A percentile compares a stretch with the other conserved stretches of the same genome.
Evolutionary conservation across 1,140 invertebrate genomes (phyloP).

Genomic region (Achatina immaculata): DNA sequence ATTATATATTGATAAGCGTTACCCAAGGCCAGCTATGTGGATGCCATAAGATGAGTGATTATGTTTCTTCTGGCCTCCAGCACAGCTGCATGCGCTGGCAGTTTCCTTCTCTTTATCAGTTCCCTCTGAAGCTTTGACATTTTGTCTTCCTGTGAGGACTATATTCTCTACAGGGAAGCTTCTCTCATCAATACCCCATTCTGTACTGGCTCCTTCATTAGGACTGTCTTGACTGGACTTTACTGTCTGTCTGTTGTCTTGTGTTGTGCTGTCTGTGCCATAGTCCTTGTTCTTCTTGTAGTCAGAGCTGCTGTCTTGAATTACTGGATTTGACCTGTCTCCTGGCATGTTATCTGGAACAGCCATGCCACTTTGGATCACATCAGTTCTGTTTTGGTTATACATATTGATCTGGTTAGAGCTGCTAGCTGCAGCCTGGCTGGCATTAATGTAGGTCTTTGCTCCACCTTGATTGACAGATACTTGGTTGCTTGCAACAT

Average conservation of each 20-base stretch:
- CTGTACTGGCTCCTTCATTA: not conserved
- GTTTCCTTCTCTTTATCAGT: not conserved
- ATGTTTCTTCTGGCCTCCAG: not conserved
- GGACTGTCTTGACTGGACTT: not conserved
- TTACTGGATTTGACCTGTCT: not conserved
- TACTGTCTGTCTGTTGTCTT: not conserved
- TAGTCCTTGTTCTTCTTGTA: not conserved
- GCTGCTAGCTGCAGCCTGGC: not conserved
- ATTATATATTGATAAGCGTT: no score
- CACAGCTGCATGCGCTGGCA: not conserved
- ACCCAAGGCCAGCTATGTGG: not conserved
- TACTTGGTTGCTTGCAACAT: no score
- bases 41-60: not conserved
- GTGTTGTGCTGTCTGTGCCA: not conserved
- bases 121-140: slow-evolving; percentile 1
- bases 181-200: no score
- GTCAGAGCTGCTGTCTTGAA: not conserved
- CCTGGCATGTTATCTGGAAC: not conserved
- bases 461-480: not conserved
- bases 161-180: no score
- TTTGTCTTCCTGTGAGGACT: no score
- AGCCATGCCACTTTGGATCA: not conserved
- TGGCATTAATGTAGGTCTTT: not conserved
- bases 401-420: not conserved
- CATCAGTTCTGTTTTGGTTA: not conserved